These are phyloP conservation scores for Euspilapteryx auroguttella DNA, from an alignment of 2,888 invertebrate genomes.

Conservation along the genomic window DNA sequence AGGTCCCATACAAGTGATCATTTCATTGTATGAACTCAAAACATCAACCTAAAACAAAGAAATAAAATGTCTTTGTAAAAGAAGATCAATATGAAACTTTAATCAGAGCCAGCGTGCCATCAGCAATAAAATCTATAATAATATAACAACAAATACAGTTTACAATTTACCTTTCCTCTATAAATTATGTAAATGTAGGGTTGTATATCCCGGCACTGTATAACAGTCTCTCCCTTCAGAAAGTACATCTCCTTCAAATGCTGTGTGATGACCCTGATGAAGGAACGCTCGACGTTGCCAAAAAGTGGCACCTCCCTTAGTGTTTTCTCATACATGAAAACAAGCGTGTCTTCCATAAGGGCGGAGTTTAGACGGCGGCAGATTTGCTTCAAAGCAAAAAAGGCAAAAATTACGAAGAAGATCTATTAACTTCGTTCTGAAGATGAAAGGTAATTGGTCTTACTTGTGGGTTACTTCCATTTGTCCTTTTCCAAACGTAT, in stretches of 20 bases:
- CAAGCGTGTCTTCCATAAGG: constrained; percentile 54
- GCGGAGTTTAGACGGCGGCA: constrained; percentile 51
- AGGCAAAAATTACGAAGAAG: too few relatives aligned
- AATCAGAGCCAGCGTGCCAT: too few relatives aligned
- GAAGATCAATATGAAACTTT: too few relatives aligned
- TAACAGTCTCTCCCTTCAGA: constrained; percentile 45
- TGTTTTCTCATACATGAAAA: constrained; percentile 53
- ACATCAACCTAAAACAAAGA: constrained; percentile 32
- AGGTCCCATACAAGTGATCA: constrained; percentile 53
- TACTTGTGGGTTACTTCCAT: constrained; percentile 49
- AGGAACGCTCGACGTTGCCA: constrained; percentile 50
- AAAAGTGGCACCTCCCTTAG: constrained; percentile 56
- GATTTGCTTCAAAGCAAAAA: constrained; percentile 29
- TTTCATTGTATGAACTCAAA: constrained; percentile 45
- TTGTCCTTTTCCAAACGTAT: constrained; percentile 55
- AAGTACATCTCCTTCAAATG: constrained; percentile 54
- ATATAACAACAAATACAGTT: too few relatives aligned
- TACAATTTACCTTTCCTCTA: constrained; percentile 41
- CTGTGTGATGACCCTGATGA: constrained; percentile 55
- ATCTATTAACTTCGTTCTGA: neutral
- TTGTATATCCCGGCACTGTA: constrained; percentile 48
- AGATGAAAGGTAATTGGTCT: too few relatives aligned
- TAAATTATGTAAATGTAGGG: constrained; percentile 51
- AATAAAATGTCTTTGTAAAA: neutral
- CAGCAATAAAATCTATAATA: too few relatives aligned